Percentiles rank a stretch among this genome's conserved stretches.
phyloP scores from a whole-genome alignment of 2,888 invertebrate genomes.

The Volucella zonaria region DNA sequence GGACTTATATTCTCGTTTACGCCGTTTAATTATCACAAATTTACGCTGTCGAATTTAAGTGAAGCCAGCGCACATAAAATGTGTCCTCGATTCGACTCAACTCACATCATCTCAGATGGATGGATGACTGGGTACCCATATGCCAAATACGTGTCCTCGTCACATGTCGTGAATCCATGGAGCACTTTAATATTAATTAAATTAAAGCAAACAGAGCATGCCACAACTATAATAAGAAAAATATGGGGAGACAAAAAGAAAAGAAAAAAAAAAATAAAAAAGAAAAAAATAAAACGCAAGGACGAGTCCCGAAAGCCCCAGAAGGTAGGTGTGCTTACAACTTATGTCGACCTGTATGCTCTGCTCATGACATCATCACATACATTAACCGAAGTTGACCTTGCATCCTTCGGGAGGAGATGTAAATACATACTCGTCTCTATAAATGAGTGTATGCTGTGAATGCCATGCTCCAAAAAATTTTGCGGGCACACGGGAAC shows the following conservation, averaged over 20 bases:
- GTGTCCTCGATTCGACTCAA: background rate
- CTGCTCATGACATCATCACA: background rate
- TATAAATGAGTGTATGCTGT: too few relatives aligned
- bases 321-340: conserved; percentile 2
- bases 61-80: background rate
- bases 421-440: too few relatives aligned
- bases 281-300: background rate
- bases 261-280: conserved; percentile 3
- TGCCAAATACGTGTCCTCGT: background rate
- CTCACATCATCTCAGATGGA: background rate
- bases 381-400: conserved; percentile 6
- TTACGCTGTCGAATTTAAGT: conserved; percentile 17
- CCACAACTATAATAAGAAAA: background rate
- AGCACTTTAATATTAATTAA: conserved; percentile 38
- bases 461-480: too few relatives aligned
- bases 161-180: conserved; percentile 16
- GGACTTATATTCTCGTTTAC: conserved; percentile 14
- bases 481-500: background rate
- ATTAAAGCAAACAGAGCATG: conserved; percentile 25
- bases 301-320: background rate
- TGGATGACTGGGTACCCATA: conserved; percentile 18
- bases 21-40: conserved; percentile 45
- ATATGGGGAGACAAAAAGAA: background rate
- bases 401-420: conserved; percentile 13
- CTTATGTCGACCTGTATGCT: conserved; percentile 20